Evolutionary conservation across 2,797 vertebrate genomes (phyloP), one percentile per base, ranked within the genome.

Genomic region (Chelmon rostratus): DNA sequence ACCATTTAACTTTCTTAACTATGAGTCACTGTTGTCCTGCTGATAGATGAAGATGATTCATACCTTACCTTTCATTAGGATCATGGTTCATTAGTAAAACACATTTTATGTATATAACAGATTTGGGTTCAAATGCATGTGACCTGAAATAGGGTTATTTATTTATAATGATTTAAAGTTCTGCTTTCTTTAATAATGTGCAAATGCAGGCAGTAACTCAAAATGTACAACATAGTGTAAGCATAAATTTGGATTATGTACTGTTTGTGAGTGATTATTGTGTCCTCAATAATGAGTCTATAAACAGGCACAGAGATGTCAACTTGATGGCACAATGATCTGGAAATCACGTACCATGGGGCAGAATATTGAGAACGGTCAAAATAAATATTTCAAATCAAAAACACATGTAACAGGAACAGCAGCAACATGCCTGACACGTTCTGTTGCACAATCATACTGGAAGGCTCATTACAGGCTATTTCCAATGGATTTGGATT

Each of bases 401-500:
- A 47, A 64, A 73, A 50, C 59, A 67, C 50, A 65, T 44, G 62
- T n/a, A n/a, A n/a, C n/a, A n/a, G n/a, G n/a, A n/a, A n/a, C n/a
- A n/a, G n/a, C n/a, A n/a, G n/a, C n/a, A 54, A 31, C 28, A 57
- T 50, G n/a, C 68, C 47, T 56, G 56, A 63, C 19, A 50, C 5
- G 44, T 0, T 8, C 0, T 25, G 80, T 53, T 19, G 35, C 25
- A 31, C 16, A 75, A 7, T 10, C 12, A 62, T 57, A 59, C 25
- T 74, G 77, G 33, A 76, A 70, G 71, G 75, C 28, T 25, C 67
- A 40, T 71, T 54, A 68, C 33, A 38, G 38, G 11, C n/a, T 61
- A 21, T 53, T 76, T 82, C 58, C 58, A 31, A 13, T 38, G 72
- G 50, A 52, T n/a, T n/a, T n/a, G n/a, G 46, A 38, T 47, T 52